These are phyloP conservation scores for Andrena haemorrhoa DNA, from an alignment of 2,888 invertebrate species.

Conservation along the genomic window DNA sequence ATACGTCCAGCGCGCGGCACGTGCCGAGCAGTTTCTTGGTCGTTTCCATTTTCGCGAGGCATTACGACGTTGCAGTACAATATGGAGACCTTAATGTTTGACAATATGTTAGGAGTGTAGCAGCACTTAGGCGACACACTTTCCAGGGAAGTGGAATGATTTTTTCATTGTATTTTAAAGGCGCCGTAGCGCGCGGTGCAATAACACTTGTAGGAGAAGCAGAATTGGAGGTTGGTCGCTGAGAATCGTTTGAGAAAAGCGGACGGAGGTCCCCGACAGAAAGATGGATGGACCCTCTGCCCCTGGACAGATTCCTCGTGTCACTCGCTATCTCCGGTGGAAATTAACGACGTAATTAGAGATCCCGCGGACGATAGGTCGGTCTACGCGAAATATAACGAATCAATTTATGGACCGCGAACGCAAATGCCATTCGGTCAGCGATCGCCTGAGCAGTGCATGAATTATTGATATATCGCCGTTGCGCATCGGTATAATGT, in stretches of 20 bases:
- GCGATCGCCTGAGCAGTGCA: constrained; percentile 51
- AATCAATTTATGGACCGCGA: constrained; percentile 55
- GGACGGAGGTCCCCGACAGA: too few relatives aligned
- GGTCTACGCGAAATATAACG: constrained; percentile 44
- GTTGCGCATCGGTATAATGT: constrained; percentile 61
- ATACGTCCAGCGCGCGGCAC: constrained; percentile 57
- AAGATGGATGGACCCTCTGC: background rate
- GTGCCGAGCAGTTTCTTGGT: constrained; percentile 44
- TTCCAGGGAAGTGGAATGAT: background rate
- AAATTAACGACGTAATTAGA: constrained; percentile 35
- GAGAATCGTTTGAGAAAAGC: background rate
- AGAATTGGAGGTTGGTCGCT: too few relatives aligned
- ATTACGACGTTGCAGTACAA: constrained; percentile 14
- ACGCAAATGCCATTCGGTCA: constrained; percentile 55
- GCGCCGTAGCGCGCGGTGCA: too few relatives aligned
- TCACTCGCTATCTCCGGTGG: background rate
- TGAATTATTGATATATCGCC: constrained; percentile 70
- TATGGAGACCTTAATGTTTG: constrained; percentile 17
- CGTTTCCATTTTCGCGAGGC: constrained; percentile 51
- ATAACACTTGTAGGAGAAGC: too few relatives aligned
- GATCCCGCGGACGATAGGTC: constrained; percentile 30
- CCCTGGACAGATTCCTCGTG: background rate
- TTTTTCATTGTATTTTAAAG: background rate
- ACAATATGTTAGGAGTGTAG: background rate
- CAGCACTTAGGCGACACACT: background rate